Percentiles rank a stretch among this genome's conserved stretches.
phyloP scores from a whole-genome alignment of 2,888 invertebrate species.

The Heliconius sara region DNA sequence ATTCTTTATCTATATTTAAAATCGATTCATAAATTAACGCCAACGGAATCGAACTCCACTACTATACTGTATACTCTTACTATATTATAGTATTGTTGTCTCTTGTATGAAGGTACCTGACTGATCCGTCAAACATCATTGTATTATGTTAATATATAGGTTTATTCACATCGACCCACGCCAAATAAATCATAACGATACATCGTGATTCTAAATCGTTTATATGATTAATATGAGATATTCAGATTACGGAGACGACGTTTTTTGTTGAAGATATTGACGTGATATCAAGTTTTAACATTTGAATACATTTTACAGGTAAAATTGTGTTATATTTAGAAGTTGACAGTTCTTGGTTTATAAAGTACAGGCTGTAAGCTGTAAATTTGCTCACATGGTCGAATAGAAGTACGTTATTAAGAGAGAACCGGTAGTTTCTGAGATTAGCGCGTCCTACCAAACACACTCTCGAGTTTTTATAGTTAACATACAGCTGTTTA shows the following conservation, averaged over 20 bases:
- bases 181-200: constrained; percentile 64
- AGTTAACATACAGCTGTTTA: too few relatives aligned
- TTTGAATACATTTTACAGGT: not conserved
- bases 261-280: constrained; percentile 31
- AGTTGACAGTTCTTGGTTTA: constrained; percentile 16
- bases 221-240: constrained; percentile 45
- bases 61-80: constrained; percentile 22
- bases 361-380: not conserved
- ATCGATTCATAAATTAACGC: not conserved
- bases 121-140: constrained; percentile 79
- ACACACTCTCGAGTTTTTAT: too few relatives aligned
- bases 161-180: constrained; percentile 53
- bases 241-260: constrained; percentile 41
- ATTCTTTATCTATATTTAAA: not conserved
- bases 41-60: constrained; percentile 3
- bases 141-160: constrained; percentile 67
- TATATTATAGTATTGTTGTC: not conserved
- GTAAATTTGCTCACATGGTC: not conserved
- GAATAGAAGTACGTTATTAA: not conserved
- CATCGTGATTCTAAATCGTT: constrained; percentile 53
- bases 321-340: not conserved
- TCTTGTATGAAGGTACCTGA: constrained; percentile 58
- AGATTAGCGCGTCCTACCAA: not conserved
- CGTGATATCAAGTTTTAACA: constrained; percentile 22
- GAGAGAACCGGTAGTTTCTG: not conserved